Percentiles rank a stretch among this genome's conserved stretches.
Evolutionary conservation across 2,888 invertebrate genomes (phyloP).

Genomic region (Rhogogaster chlorosoma): DNA sequence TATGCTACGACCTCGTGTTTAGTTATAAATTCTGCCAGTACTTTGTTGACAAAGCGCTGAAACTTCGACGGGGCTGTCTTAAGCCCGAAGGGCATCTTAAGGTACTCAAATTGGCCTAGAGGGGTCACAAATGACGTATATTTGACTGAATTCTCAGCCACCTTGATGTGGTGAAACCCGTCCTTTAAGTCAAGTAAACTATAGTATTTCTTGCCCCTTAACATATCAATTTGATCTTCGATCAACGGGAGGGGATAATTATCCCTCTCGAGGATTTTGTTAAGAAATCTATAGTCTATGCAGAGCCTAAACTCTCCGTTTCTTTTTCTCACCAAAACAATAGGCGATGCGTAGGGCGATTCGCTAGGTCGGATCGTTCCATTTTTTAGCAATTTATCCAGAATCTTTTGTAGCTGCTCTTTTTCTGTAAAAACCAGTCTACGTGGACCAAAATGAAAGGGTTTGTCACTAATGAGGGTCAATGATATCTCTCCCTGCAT

Average conservation of each 20-base stretch:
- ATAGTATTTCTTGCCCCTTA: slow-evolving; percentile 46
- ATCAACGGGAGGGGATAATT: slow-evolving; percentile 57
- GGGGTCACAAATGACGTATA: too few relatives aligned
- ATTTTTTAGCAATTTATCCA: slow-evolving; percentile 26
- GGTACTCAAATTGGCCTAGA: slow-evolving; percentile 55
- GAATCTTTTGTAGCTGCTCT: slow-evolving; percentile 39
- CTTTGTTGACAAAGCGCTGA: too few relatives aligned
- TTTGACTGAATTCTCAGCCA: too few relatives aligned
- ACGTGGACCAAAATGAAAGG: slow-evolving; percentile 51
- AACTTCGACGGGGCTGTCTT: slow-evolving; percentile 52
- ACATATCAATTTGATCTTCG: slow-evolving; percentile 52
- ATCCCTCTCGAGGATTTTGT: slow-evolving; percentile 50
- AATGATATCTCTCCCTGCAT: slow-evolving; percentile 46
- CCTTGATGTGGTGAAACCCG: too few relatives aligned
- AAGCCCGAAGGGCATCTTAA: slow-evolving; percentile 56
- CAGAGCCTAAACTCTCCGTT: slow-evolving; percentile 52
- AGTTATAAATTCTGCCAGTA: slow-evolving; percentile 49
- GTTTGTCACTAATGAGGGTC: slow-evolving; percentile 52
- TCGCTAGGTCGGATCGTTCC: slow-evolving; percentile 16
- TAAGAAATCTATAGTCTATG: slow-evolving; percentile 55
- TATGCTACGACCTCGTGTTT: slow-evolving; percentile 54
- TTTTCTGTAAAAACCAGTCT: slow-evolving; percentile 51
- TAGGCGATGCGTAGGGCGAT: too few relatives aligned
- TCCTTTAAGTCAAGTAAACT: slow-evolving; percentile 47
- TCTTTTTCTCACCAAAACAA: slow-evolving; percentile 53